Base-by-base conservation (phyloP, 2,888 invertebrate species). In the Adineta ricciae region DNA sequence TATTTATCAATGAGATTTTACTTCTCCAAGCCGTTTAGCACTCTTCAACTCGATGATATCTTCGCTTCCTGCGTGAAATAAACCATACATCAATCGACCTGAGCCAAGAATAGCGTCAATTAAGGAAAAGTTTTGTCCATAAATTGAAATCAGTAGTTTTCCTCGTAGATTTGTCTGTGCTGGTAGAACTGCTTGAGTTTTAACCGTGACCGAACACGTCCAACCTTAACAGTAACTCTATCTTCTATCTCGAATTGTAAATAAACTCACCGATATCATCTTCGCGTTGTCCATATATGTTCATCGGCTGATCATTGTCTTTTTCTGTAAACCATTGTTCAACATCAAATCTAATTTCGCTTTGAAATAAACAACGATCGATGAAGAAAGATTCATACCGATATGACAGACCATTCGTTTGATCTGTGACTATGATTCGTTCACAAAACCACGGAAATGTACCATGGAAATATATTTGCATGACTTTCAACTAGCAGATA, bases 371-470 rank as follows among this genome's bases (percentile, higher is more conserved):
- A 78, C 11, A 38, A 64, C 3, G 16, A 11, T 41, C 8, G 24
- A 24, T 8, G 2, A 73, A 41, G 21, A 19, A 1, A 38, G 2
- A 36, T 78, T 9, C 24, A 24, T 78, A 78, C 73, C 41, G 36
- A 41, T 78, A 78, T 8, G 73, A 78, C 21, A 78, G 24, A 7
- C 73, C 73, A 78, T 41, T 78, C 0, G 41, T 36, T 38, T 41
- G 73, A 78, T 78, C 73, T 24, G 73, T 78, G 2, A 78, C 11
- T 24, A 27, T 38, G 1, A 78, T 41, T 38, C 41, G 36, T 78
- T 38, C 73, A 41, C 73, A 78, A 78, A 38, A 78, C 73, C 73
- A 78, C 8, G 73, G 24, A 78, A 78, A 78, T 41, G 73, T 78
- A 2, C 73, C 73, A 78, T 38, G 19, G 24, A 24, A 78, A 41